Base-by-base conservation (phyloP, 2,113 vertebrate species). In the Numida meleagris region DNA sequence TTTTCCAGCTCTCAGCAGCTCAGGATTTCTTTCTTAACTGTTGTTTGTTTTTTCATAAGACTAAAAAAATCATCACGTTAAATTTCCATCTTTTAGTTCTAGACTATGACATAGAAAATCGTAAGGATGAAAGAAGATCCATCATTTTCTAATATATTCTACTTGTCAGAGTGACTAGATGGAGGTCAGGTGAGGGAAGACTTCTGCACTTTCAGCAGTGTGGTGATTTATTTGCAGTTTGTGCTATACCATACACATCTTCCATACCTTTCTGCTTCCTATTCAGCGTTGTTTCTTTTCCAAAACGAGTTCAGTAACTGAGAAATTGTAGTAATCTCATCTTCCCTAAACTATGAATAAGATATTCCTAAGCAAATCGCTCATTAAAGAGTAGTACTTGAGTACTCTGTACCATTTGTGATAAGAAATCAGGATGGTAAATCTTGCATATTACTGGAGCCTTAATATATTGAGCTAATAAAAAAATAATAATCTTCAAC, bases 401-500 rank as follows among this genome's bases (percentile, higher is more conserved):
- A 9, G 23, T 63, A 29, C 70, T 80, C 43, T 61, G 33, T 67
- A 36, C 38, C 51, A 55, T 46, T 93, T 75, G 51, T 76, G 80
- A 89, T 86, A 88, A 89, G 55, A 85, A 75, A 91, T 90, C 75
- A 86, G 75, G 70, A 14, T 50, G 70, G 63, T 71, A 88, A 87
- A 87, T 95, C 62, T 43, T 89, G 24, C 5, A 2, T 73, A 40
- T 90, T 94, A 58, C 34, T 77, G 55, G 62, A 93, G 57, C 59
- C 67, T 93, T 89, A 95, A 87, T 88, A 73, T 83, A 86, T 94
- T 67, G 53, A 88, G 62, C 50, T 82, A 82, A 78, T 93, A 72
- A 45, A 53, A 50, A 85, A 78, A 84, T 91, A 87, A 58, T 12
- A 59, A 48, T 59, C 58, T 96, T 88, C 67, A 83, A 42, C 67